A percentile compares a stretch with the other conserved stretches of the same genome.
Conservation (phyloP, 1,140 invertebrate species). For the Trissolcus basalis region DNA sequence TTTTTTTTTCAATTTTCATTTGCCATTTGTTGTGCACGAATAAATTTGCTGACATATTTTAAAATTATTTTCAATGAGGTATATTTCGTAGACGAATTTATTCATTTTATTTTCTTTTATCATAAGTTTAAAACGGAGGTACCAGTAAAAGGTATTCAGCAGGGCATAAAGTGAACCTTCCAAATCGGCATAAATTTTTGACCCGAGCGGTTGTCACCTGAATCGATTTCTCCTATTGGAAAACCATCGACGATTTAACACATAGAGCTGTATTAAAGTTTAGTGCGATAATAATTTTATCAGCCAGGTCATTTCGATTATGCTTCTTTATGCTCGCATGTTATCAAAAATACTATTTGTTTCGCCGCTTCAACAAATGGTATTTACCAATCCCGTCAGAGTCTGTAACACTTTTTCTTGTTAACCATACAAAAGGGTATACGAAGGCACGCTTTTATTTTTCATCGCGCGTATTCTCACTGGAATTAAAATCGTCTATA, state of each 20-base stretch:
- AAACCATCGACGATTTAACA: conserved; percentile 50
- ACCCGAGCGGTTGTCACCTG: conserved; percentile 17
- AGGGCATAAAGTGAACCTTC: conserved; percentile 3
- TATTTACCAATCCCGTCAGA: too few species aligned
- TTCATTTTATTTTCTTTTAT: not conserved
- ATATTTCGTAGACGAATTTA: not conserved
- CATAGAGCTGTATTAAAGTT: conserved; percentile 46
- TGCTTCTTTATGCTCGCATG: conserved; percentile 42
- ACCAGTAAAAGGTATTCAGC: conserved; percentile 1
- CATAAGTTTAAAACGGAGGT: not conserved
- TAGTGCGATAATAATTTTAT: conserved; percentile 60
- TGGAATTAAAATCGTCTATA: too few species aligned
- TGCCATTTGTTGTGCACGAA: too few species aligned
- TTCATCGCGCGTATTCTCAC: too few species aligned
- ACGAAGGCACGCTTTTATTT: too few species aligned
- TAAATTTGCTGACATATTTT: too few species aligned
- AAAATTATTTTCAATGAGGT: too few species aligned
- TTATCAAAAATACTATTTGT: conserved; percentile 16
- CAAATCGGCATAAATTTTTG: conserved; percentile 17
- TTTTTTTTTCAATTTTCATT: too few species aligned
- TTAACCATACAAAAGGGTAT: too few species aligned
- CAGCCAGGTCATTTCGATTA: conserved; percentile 38
- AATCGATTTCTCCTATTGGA: conserved; percentile 62
- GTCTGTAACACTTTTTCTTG: too few species aligned
- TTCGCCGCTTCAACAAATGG: too few species aligned